phyloP scores from a whole-genome alignment of 2,888 invertebrate genomes.

The Cheiracanthium punctorium region DNA sequence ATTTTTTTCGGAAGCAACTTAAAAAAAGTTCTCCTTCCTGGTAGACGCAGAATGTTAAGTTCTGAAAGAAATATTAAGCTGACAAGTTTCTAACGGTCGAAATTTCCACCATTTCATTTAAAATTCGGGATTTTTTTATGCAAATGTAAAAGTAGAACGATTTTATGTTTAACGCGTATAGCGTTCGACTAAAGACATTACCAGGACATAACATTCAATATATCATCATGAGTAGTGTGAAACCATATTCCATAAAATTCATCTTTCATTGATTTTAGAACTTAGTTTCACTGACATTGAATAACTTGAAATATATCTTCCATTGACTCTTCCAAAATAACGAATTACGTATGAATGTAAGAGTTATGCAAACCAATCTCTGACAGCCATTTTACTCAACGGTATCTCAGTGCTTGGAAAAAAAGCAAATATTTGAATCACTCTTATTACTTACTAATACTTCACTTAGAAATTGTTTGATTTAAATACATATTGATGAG shows the following conservation, averaged over 20 bases:
- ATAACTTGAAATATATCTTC: neutral
- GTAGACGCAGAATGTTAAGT: neutral
- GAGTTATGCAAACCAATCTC: neutral
- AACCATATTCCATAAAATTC: neutral
- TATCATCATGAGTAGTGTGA: neutral
- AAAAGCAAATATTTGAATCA: no score
- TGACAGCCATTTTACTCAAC: neutral
- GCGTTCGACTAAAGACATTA: no score
- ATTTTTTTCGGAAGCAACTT: neutral
- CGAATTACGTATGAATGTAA: neutral
- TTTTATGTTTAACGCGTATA: neutral
- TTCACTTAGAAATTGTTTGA: no score
- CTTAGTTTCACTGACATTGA: neutral
- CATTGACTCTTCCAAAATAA: neutral
- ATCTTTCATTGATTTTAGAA: neutral
- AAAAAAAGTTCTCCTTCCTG: neutral
- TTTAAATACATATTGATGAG: neutral
- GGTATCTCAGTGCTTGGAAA: neutral
- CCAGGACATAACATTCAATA: no score
- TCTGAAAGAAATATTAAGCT: no score
- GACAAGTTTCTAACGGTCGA: neutral
- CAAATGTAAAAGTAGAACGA: neutral
- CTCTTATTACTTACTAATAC: no score
- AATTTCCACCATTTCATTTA: neutral
- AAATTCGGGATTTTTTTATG: neutral